Conservation (phyloP, 92 coral and sea anemone genomes). For the Umimayanthus chanpuru region DNA sequence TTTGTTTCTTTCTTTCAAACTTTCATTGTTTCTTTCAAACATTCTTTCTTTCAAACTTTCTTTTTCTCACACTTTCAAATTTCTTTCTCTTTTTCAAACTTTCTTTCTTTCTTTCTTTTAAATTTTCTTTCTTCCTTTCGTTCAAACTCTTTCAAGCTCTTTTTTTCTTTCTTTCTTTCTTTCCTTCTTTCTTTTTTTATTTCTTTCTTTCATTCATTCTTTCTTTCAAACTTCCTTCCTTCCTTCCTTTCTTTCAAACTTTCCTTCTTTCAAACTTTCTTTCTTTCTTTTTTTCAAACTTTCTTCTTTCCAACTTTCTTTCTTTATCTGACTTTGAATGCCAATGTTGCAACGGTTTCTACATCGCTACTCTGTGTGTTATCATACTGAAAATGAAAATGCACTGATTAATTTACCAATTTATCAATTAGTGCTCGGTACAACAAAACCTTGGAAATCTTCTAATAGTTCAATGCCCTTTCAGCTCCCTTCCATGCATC, state of each 20-base stretch:
- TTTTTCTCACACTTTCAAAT: not conserved
- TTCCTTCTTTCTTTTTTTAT: not conserved
- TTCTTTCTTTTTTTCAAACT: not conserved
- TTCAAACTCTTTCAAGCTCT: not conserved
- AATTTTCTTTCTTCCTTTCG: not conserved
- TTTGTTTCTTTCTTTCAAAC: not conserved
- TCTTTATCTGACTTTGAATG: not conserved
- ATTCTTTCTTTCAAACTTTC: not conserved
- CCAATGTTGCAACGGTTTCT: not conserved
- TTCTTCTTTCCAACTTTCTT: not conserved
- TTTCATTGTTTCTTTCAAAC: not conserved
- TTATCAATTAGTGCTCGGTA: not conserved
- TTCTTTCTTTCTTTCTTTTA: not conserved
- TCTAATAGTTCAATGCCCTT: not conserved
- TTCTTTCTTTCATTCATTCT: not conserved
- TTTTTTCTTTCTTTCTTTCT: not conserved
- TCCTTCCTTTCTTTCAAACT: not conserved
- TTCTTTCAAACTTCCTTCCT: not conserved
- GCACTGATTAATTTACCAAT: not conserved
- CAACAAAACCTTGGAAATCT: no score
- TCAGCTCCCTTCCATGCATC: constrained; percentile 91
- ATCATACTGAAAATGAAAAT: no score
- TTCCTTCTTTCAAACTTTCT: not conserved
- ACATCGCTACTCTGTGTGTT: no score
- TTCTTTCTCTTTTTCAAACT: not conserved